These are phyloP conservation scores for Odobenus rosmarus DNA, from an alignment of 2,113 vertebrate species.

Conservation along the genomic window DNA sequence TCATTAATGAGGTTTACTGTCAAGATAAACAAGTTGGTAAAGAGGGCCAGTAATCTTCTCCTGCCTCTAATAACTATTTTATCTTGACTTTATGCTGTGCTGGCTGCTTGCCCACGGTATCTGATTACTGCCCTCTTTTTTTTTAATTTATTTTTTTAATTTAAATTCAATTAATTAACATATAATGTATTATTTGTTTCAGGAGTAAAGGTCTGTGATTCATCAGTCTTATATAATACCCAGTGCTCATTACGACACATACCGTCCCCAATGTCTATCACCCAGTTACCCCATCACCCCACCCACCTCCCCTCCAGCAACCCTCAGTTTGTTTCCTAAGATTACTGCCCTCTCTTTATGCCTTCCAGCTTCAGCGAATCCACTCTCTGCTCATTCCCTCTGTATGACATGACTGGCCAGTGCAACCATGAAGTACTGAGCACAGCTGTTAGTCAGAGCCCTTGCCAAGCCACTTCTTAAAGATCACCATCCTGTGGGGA, in stretches of 20 bases:
- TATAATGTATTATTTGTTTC: not conserved
- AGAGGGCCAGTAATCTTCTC: not conserved
- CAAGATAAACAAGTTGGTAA: not conserved
- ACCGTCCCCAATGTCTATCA: not conserved
- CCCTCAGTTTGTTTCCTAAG: not conserved
- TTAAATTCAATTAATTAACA: not conserved
- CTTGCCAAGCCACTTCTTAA: not conserved
- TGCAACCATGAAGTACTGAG: not conserved
- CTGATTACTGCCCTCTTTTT: not conserved
- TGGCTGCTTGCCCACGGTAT: not conserved
- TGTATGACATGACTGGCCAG: not conserved
- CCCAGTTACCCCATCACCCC: not conserved
- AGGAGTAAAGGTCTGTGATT: not conserved
- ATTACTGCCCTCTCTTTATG: not conserved
- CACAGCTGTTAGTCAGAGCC: not conserved
- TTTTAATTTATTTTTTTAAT: too few relatives aligned
- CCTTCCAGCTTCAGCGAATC: not conserved
- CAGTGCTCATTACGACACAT: not conserved
- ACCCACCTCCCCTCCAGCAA: not conserved
- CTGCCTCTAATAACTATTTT: not conserved
- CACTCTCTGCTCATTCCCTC: not conserved
- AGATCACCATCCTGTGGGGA: not conserved
- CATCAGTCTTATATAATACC: not conserved
- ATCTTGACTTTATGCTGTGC: not conserved
- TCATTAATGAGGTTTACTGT: not conserved